Percentiles rank a stretch among this genome's conserved stretches.
Conservation (phyloP, 2,888 invertebrate species). For the Pelosia muscerda region DNA sequence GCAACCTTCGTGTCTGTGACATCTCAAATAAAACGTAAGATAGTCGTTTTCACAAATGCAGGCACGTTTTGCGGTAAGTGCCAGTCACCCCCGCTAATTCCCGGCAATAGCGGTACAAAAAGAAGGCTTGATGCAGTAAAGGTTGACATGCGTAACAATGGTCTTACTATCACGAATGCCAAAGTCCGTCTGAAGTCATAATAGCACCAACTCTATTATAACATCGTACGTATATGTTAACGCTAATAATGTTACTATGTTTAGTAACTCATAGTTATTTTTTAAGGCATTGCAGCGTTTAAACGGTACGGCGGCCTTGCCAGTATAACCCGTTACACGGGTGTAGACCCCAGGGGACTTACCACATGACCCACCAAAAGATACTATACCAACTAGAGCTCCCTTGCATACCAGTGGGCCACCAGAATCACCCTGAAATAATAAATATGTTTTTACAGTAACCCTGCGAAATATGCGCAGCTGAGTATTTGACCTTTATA, state of each 20-base stretch:
- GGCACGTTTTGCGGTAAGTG: too few relatives aligned
- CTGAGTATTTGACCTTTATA: too few relatives aligned
- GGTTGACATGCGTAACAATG: too few relatives aligned
- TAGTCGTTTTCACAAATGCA: too few relatives aligned
- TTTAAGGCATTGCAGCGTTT: neutral
- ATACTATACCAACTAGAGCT: constrained; percentile 7
- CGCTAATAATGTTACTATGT: constrained; percentile 2
- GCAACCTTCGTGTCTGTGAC: too few relatives aligned
- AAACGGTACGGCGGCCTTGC: neutral
- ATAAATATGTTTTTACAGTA: neutral
- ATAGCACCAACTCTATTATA: neutral
- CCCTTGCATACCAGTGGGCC: constrained; percentile 15
- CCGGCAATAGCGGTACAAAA: too few relatives aligned
- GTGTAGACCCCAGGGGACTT: neutral
- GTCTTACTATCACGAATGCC: too few relatives aligned
- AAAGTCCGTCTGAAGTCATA: neutral
- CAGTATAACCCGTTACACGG: constrained; percentile 9
- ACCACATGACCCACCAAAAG: constrained; percentile 4
- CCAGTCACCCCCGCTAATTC: too few relatives aligned
- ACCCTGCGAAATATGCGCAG: too few relatives aligned
- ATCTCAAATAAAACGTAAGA: too few relatives aligned
- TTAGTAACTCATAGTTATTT: neutral
- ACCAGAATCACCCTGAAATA: constrained; percentile 14
- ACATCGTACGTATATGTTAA: constrained; percentile 1
- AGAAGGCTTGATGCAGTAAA: too few relatives aligned